Base-by-base conservation (phyloP, 2,113 vertebrate species). In the Delphinus delphis region DNA sequence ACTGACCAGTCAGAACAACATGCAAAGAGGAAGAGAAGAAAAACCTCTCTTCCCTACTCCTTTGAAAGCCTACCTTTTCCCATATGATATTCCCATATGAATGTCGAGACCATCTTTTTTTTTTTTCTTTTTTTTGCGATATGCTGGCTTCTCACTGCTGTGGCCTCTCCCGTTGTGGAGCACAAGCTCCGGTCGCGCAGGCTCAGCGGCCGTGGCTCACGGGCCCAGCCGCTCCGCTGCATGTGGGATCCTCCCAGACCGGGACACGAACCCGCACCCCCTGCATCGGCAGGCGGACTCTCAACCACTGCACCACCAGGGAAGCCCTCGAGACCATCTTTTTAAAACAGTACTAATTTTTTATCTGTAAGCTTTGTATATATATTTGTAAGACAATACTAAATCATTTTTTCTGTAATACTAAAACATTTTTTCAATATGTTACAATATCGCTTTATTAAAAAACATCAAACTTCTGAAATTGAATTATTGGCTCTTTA, bases 81-180 rank as follows among this genome's bases (percentile, higher is more conserved):
- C 20, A 3, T 3, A 0, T 23, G 8, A 33, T 8, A 3, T 10
- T 21, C 26, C 44, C 31, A 6, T 10, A 10, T 5, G 21, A 17
- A 8, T 50, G 11, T 47, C 44, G 21, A 9, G 23, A 3, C 28
- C 68, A 44, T 44, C 44, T 44, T 44, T 44, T 44, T 44, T 44
- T 44, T 44, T 44, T 38, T 38, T 38, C 4, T 44, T 44, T 44
- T 44, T 44, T 44, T 10, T 44, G 44, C 44, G 1, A 9, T 8
- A 44, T 8, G 44, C 44, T 8, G 44, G 8, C 1, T 44, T 44
- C 44, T 44, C 44, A 44, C 44, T 44, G 44, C 8, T 44, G 44
- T 44, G 44, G 44, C 44, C 44, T 44, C 44, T 44, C 44, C 44
- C 44, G 0, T 44, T 44, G 44, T 8, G 44, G 44, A 44, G 44